A percentile compares a stretch with the other conserved stretches of the same genome.
Evolutionary conservation across 2,888 invertebrate genomes (phyloP).

Genomic region (Penaeus monodon): DNA sequence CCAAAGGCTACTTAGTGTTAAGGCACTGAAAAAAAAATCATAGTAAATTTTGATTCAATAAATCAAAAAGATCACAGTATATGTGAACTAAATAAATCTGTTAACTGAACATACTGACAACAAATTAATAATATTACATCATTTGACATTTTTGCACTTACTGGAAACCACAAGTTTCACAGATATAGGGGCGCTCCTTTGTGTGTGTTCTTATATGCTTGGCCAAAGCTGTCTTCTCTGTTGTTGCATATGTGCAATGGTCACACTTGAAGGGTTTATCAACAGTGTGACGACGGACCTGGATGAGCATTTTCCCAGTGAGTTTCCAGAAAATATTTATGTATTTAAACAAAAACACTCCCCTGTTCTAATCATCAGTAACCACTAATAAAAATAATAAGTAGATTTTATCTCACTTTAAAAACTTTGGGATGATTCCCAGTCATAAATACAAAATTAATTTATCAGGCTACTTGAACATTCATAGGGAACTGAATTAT

Average conservation of each 20-base stretch:
- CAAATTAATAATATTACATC: not conserved
- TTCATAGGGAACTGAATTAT: not conserved
- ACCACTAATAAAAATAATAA: not conserved
- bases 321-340: too few relatives aligned
- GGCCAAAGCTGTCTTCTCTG: conserved; percentile 67
- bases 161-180: conserved; percentile 66
- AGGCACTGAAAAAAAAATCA: conserved; percentile 64
- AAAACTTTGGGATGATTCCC: too few relatives aligned
- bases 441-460: too few relatives aligned
- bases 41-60: not conserved
- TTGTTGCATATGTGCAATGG: conserved; percentile 67
- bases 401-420: not conserved
- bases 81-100: conserved; percentile 43
- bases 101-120: not conserved
- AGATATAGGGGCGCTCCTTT: conserved; percentile 66
- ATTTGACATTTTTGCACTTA: conserved; percentile 21
- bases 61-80: not conserved
- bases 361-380: not conserved
- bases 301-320: not conserved
- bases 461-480: too few relatives aligned
- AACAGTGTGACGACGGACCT: conserved; percentile 55
- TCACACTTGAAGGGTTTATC: conserved; percentile 66
- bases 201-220: conserved; percentile 67
- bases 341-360: not conserved
- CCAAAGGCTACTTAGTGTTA: conserved; percentile 67